These are phyloP conservation scores for Anguilla japonica DNA, from an alignment of 2,113 vertebrate genomes.

Conservation along the genomic window DNA sequence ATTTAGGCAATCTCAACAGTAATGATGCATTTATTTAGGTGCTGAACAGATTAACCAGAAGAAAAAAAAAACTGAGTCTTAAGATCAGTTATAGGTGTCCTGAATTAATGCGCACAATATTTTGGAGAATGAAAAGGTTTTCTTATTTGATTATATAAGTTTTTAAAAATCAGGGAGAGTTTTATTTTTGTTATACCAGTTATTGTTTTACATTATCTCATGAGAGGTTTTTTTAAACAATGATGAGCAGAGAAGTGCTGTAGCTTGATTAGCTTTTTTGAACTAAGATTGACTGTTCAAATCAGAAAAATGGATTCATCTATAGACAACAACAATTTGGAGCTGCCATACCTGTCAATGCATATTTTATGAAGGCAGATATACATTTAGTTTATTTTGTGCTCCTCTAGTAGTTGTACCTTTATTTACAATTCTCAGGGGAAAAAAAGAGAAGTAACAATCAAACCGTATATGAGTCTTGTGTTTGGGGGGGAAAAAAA, in stretches of 20 bases:
- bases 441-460: constrained; percentile 63
- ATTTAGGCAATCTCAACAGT: background rate
- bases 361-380: constrained; percentile 67
- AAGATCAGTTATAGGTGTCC: too few species aligned
- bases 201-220: constrained; percentile 3
- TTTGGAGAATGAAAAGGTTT: too few species aligned
- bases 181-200: background rate
- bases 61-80: background rate
- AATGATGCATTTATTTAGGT: background rate
- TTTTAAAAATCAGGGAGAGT: too few species aligned
- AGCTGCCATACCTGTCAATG: constrained; percentile 37
- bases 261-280: background rate
- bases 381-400: constrained; percentile 62
- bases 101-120: too few species aligned
- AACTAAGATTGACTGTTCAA: background rate
- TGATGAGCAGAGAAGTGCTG: background rate
- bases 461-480: constrained; percentile 61
- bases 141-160: too few species aligned
- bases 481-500: constrained; percentile 16
- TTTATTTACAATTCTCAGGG: constrained; percentile 67
- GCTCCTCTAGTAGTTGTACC: constrained; percentile 51
- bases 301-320: background rate
- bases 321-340: background rate
- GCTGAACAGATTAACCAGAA: background rate
- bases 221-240: background rate